phyloP scores from a whole-genome alignment of 2,797 vertebrate genomes.

The Enteromius unitaeniatus region DNA sequence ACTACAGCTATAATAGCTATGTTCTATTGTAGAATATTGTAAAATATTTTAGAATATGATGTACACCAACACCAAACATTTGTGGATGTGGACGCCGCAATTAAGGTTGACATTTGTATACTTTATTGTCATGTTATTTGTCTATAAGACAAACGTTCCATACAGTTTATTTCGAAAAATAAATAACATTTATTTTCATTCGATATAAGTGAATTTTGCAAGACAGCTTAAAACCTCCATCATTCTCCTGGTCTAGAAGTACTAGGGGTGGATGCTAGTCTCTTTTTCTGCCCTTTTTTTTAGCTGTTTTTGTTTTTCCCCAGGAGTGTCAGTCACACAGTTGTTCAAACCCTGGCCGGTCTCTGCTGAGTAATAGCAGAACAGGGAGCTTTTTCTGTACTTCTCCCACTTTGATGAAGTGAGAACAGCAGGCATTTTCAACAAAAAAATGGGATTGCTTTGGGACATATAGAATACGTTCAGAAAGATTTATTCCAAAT shows the following conservation, averaged over 20 bases:
- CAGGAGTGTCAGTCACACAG: background rate
- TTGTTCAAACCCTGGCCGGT: slow-evolving; percentile 26
- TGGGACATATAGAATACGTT: slow-evolving; percentile 13
- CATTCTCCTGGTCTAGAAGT: background rate
- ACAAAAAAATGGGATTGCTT: slow-evolving; percentile 8
- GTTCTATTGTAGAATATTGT: background rate
- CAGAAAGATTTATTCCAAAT: slow-evolving; percentile 25
- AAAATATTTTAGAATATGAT: background rate
- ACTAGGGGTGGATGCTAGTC: background rate
- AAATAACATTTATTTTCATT: background rate
- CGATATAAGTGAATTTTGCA: background rate
- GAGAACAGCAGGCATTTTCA: slow-evolving; percentile 27
- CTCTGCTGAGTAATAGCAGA: slow-evolving; percentile 10
- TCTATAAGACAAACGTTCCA: background rate
- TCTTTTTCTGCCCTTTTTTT: too few relatives aligned
- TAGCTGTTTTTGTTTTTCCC: background rate
- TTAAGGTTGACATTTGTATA: background rate
- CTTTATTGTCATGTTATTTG: background rate
- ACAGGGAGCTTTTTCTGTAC: background rate
- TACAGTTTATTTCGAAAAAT: background rate
- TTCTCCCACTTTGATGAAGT: slow-evolving; percentile 10
- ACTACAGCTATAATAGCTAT: background rate
- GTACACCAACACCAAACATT: background rate
- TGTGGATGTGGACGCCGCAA: background rate
- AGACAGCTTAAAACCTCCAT: background rate